Conservation (phyloP, 2,797 vertebrate species). For the Staurois parvus region DNA sequence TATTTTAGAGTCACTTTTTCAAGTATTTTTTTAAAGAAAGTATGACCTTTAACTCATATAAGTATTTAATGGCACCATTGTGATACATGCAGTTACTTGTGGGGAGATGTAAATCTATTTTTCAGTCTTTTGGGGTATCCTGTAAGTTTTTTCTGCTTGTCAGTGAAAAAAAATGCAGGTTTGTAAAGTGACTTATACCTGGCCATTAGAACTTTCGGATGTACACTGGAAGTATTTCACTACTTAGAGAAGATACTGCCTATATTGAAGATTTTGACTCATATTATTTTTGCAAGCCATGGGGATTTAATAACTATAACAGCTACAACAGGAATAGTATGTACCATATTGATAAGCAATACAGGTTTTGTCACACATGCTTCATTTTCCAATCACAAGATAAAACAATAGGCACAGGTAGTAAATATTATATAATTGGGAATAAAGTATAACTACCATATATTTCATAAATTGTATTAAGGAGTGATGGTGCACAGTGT, state of each 20-base stretch:
- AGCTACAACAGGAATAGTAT: background rate
- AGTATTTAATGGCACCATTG: slow-evolving; percentile 15
- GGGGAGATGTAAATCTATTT: background rate
- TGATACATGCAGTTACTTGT: slow-evolving; percentile 7
- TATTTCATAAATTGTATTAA: background rate
- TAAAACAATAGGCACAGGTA: background rate
- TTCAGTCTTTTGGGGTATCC: slow-evolving; percentile 1
- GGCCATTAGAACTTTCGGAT: background rate
- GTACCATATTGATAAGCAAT: slow-evolving; percentile 1
- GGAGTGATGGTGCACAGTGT: background rate
- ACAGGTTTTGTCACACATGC: background rate
- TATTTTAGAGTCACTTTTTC: slow-evolving; percentile 34
- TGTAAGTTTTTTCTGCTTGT: background rate
- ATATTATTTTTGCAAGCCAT: slow-evolving; percentile 10
- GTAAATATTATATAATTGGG: background rate
- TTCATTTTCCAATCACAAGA: background rate
- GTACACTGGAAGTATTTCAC: background rate
- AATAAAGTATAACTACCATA: background rate
- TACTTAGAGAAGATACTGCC: background rate
- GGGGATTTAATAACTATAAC: background rate
- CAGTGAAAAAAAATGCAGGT: background rate
- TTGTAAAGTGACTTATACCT: background rate
- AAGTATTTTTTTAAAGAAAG: slow-evolving; percentile 41
- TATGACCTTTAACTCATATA: slow-evolving; percentile 45
- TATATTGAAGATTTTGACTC: slow-evolving; percentile 6